Evolutionary conservation across 2,113 vertebrate genomes (phyloP).

Genomic region (Oncorhynchus mykiss): DNA sequence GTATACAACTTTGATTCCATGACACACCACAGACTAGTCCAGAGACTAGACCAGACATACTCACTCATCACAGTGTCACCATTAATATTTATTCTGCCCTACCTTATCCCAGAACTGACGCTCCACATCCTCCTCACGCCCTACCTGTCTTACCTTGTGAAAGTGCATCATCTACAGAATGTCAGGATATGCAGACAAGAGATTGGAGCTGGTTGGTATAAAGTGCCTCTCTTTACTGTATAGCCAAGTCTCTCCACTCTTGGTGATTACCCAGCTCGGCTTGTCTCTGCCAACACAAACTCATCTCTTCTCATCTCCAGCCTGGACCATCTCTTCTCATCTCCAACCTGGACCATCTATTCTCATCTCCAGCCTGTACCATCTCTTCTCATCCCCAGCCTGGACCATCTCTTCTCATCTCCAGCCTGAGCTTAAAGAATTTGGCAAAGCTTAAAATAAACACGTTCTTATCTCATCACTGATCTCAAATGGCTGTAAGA

Average conservation of each 20-base stretch:
- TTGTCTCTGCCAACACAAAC: slow-evolving; percentile 22
- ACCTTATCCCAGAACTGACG: background rate
- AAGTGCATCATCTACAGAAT: background rate
- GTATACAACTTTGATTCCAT: too few species aligned
- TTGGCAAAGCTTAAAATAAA: slow-evolving; percentile 5
- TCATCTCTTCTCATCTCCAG: background rate
- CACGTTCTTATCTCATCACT: slow-evolving; percentile 13
- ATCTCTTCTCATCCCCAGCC: background rate
- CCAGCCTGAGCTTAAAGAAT: slow-evolving; percentile 8
- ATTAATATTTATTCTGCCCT: too few species aligned
- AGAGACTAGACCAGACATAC: too few species aligned
- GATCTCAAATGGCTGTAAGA: slow-evolving; percentile 37
- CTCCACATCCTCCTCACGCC: background rate
- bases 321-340: background rate
- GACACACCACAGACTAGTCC: too few species aligned
- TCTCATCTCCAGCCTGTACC: too few species aligned
- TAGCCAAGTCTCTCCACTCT: background rate
- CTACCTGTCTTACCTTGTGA: background rate
- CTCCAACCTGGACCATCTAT: background rate
- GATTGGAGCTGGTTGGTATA: too few species aligned
- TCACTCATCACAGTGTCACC: background rate
- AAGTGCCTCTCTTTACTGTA: background rate
- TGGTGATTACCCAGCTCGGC: slow-evolving; percentile 15
- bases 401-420: background rate
- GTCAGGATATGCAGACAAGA: background rate